Evolutionary conservation across 1,140 invertebrate genomes (phyloP).

Genomic region (Oncopeltus fasciatus): DNA sequence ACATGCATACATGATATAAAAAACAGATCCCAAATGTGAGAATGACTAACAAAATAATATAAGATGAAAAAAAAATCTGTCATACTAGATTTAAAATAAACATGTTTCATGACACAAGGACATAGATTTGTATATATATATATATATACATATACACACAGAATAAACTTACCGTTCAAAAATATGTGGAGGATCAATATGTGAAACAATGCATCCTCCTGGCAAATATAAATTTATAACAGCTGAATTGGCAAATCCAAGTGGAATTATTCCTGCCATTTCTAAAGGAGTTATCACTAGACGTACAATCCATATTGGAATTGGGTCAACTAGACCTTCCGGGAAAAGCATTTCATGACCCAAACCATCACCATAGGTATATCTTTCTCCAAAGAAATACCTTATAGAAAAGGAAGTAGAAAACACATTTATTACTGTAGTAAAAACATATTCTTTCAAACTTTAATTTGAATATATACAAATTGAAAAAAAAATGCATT

Average conservation of each 20-base stretch:
- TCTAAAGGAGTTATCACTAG: conserved; percentile 35
- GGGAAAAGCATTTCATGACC: conserved; percentile 36
- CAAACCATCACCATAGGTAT: conserved; percentile 39
- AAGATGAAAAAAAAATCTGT: too few species aligned
- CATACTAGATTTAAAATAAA: too few species aligned
- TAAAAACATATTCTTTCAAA: too few species aligned
- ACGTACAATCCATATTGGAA: conserved; percentile 36
- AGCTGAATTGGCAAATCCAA: conserved; percentile 38
- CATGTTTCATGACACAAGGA: too few species aligned
- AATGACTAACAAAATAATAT: too few species aligned
- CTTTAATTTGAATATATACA: not conserved
- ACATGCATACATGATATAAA: too few species aligned
- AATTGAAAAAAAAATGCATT: not conserved
- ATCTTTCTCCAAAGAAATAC: conserved; percentile 44
- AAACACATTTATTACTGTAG: too few species aligned
- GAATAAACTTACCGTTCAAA: conserved; percentile 38
- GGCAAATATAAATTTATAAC: conserved; percentile 42
- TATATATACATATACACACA: too few species aligned
- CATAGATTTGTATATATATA: too few species aligned
- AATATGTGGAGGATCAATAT: conserved; percentile 41
- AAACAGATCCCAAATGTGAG: too few species aligned
- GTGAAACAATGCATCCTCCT: conserved; percentile 42
- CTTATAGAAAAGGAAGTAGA: conserved; percentile 28
- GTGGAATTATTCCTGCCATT: conserved; percentile 32
- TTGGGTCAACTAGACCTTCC: conserved; percentile 37